Evolutionary conservation across 2,797 vertebrate genomes (phyloP).

Genomic region (Gymnocypris eckloni): DNA sequence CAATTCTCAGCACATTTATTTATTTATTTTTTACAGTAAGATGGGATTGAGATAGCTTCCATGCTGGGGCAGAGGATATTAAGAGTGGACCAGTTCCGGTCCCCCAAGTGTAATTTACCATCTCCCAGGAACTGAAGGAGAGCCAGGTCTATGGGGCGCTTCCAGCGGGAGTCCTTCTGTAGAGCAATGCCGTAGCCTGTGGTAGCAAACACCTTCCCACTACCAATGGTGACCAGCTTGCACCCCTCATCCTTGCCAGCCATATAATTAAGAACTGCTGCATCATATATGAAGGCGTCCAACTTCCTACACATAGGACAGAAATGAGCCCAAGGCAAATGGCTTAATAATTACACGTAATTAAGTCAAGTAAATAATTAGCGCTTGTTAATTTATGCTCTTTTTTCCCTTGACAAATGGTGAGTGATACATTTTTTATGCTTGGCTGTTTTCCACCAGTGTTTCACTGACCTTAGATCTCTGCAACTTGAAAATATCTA

Average conservation of each 20-base stretch:
- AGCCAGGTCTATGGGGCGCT: slow-evolving; percentile 92
- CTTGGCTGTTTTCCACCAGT: background rate
- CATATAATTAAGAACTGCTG: slow-evolving; percentile 98
- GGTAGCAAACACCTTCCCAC: slow-evolving; percentile 97
- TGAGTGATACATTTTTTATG: slow-evolving; percentile 10
- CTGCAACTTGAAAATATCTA: background rate
- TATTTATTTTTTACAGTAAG: slow-evolving; percentile 10
- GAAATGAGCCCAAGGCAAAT: slow-evolving; percentile 48
- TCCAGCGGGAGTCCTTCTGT: slow-evolving; percentile 96
- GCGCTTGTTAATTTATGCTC: slow-evolving; percentile 31
- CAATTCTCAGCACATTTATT: slow-evolving; percentile 41
- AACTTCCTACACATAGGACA: slow-evolving; percentile 84
- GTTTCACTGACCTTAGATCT: slow-evolving; percentile 14
- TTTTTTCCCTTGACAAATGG: slow-evolving; percentile 5
- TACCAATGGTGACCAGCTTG: slow-evolving; percentile 98
- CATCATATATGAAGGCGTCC: slow-evolving; percentile 97
- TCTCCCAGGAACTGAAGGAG: slow-evolving; percentile 97
- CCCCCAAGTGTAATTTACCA: slow-evolving; percentile 70
- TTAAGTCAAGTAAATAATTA: slow-evolving; percentile 58
- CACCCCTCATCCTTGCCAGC: slow-evolving; percentile 97
- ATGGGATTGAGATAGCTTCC: slow-evolving; percentile 51
- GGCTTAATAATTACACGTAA: slow-evolving; percentile 49
- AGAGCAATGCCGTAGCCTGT: slow-evolving; percentile 97
- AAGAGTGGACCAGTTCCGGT: slow-evolving; percentile 64
- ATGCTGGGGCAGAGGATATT: slow-evolving; percentile 71